Evolutionary conservation across 2,888 invertebrate genomes (phyloP), one percentile per base, ranked within the genome.

Genomic region (Drosophila neotestacea): DNA sequence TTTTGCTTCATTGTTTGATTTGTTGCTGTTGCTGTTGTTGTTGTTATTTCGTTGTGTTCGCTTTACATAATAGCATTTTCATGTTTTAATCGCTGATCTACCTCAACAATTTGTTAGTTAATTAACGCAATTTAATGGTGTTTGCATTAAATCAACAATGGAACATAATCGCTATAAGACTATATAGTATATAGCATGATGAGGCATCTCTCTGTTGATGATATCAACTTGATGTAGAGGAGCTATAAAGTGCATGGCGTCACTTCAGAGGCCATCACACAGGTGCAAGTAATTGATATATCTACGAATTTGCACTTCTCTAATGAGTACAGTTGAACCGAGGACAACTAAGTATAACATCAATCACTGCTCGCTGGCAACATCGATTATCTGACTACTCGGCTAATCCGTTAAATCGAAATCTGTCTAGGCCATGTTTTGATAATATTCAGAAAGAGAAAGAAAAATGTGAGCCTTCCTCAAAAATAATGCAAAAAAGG

Each of bases 71-170:
- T 81, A 85, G 85, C 79, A 72, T 70, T 87, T 85, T 79, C 71
- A 59, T 85, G 80, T 79, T 79, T 83, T 73, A 77, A 83, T 78
- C 69, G 75, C 88, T 83, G 88, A 88, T 88, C 83, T 88, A 75
- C 83, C 83, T 34, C 81, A 84, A 88, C 84, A 83, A 85, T 77
- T 80, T 80, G 81, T 80, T 68, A 66, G 75, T 88, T 84, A 88
- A 86, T 88, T 83, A 78, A 63, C 28, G 67, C 64, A 83, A 88
- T 83, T 85, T 70, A 39, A 66, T 64, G 71, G 34, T 68, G 39
- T 51, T 56, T 59, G 47, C 48, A 50, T 52, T 41, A 55, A 59
- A 55, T 41, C 34, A 38, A 67, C 50, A 60, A 27, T 38, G 32
- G 28, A 41, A 10, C 28, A 58, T 55, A 62, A 74, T 61, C 30